Percentiles rank a stretch among this genome's conserved stretches.
Conservation (phyloP, 2,797 vertebrate genomes). For the Poecilia picta region DNA sequence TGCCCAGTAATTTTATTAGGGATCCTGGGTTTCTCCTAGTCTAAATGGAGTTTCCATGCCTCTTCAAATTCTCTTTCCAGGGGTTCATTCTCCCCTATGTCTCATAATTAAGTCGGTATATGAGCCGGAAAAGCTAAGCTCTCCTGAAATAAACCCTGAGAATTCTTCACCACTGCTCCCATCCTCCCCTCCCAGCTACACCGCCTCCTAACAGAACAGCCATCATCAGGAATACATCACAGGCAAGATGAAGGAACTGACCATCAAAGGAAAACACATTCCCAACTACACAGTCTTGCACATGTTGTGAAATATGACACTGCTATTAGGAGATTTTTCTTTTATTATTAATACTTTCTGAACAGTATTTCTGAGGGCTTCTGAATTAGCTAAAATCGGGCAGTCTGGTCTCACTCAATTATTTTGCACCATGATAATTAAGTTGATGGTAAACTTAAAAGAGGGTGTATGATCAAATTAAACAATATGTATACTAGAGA, state of each 20-base stretch:
- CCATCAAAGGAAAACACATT: slow-evolving; percentile 7
- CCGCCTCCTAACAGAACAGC: slow-evolving; percentile 30
- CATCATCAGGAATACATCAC: slow-evolving; percentile 30
- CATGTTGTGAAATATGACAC: slow-evolving; percentile 4
- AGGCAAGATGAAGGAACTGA: slow-evolving; percentile 10
- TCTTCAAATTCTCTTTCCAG: slow-evolving; percentile 65
- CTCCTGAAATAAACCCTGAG: slow-evolving; percentile 72
- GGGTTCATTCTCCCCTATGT: slow-evolving; percentile 62
- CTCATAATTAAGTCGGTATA: slow-evolving; percentile 80
- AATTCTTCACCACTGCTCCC: slow-evolving; percentile 70
- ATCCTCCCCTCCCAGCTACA: slow-evolving; percentile 24
- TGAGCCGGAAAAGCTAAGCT: slow-evolving; percentile 78
- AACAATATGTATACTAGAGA: not conserved
- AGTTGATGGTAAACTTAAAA: not conserved
- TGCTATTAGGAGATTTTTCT: not conserved
- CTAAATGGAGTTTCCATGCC: slow-evolving; percentile 63
- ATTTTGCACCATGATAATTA: not conserved
- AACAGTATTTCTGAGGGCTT: not conserved
- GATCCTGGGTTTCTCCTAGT: slow-evolving; percentile 35
- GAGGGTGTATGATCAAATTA: not conserved
- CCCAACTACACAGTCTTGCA: not conserved
- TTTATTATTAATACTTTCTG: not conserved
- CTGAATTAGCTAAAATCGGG: not conserved
- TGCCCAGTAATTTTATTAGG: slow-evolving; percentile 42
- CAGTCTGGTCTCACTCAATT: not conserved